A percentile compares a stretch with the other conserved stretches of the same genome.
phyloP scores from a whole-genome alignment of 2,888 invertebrate genomes.

The Calephelis perditalis region DNA sequence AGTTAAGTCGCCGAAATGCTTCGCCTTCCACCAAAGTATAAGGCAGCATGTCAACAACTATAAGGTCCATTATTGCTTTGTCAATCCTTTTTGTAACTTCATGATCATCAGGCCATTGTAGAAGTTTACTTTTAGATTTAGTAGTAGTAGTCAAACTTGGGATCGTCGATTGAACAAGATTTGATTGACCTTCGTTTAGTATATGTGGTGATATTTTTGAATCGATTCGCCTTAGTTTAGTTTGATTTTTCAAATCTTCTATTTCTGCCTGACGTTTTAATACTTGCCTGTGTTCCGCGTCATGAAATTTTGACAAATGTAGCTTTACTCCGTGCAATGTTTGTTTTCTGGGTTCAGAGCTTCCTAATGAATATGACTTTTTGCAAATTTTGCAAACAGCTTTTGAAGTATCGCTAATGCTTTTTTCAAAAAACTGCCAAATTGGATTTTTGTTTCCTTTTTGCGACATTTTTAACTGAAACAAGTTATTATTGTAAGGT shows the following conservation, averaged over 20 bases:
- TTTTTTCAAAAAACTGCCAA: not conserved
- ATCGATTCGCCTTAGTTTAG: not conserved
- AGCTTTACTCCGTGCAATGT: too few species aligned
- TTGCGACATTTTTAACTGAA: too few species aligned
- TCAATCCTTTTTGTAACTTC: slow-evolving; percentile 33
- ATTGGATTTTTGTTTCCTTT: too few species aligned
- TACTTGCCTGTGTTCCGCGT: slow-evolving; percentile 2
- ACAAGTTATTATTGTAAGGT: too few species aligned
- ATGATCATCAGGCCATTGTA: slow-evolving; percentile 30
- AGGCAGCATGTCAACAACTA: slow-evolving; percentile 38
- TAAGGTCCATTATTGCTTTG: slow-evolving; percentile 25
- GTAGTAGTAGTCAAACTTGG: too few species aligned
- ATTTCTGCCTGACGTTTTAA: not conserved
- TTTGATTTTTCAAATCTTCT: not conserved
- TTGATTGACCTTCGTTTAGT: too few species aligned
- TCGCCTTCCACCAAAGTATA: slow-evolving; percentile 35
- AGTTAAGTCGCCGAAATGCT: slow-evolving; percentile 31
- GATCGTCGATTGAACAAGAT: too few species aligned
- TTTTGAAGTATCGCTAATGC: not conserved
- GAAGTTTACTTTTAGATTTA: slow-evolving; percentile 20
- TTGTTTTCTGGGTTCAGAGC: not conserved
- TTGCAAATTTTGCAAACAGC: not conserved
- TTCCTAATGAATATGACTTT: slow-evolving; percentile 1
- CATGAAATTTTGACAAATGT: slow-evolving; percentile 5
- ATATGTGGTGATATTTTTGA: not conserved